A percentile compares a stretch with the other conserved stretches of the same genome.
phyloP scores from a whole-genome alignment of 2,797 vertebrate species.

The Halcyon badia region DNA sequence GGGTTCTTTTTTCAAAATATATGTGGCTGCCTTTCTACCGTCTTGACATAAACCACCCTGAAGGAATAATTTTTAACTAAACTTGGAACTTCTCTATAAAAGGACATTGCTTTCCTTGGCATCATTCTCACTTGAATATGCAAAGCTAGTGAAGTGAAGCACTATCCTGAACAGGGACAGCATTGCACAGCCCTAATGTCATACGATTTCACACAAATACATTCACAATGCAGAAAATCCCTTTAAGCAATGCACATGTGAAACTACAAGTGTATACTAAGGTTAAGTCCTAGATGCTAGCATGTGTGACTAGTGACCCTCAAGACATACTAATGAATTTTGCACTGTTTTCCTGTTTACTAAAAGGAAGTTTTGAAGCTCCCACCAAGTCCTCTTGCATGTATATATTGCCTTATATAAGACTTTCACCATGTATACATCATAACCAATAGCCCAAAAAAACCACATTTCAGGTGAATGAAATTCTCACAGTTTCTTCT shows the following conservation, averaged over 20 bases:
- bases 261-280: neutral
- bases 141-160: neutral
- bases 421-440: neutral
- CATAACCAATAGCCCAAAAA: neutral
- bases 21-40: neutral
- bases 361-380: neutral
- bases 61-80: neutral
- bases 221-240: neutral
- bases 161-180: neutral
- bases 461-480: rapidly evolving
- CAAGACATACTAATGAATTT: neutral
- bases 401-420: neutral
- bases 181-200: neutral
- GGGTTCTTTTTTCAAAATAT: neutral
- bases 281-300: neutral
- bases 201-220: rapidly evolving
- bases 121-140: neutral
- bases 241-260: neutral
- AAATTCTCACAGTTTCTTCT: neutral
- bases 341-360: neutral
- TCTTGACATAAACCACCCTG: neutral
- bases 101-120: neutral
- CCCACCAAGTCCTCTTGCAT: neutral
- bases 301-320: neutral
- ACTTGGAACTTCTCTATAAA: rapidly evolving